Conservation (phyloP, 2,888 invertebrate genomes). For the Salticus scenicus region DNA sequence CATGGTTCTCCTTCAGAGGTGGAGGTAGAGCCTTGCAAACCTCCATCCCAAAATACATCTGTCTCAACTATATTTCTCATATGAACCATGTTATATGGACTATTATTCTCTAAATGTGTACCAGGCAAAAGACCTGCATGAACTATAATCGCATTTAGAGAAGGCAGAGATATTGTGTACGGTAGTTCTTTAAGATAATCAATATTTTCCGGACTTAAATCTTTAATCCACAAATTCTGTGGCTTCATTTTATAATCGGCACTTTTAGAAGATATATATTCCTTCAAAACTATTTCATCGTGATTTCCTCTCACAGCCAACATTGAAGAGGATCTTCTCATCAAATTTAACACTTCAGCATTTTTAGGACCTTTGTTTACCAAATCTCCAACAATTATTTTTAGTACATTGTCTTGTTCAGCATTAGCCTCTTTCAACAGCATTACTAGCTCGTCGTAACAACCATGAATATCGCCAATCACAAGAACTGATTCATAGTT, state of each 20-base stretch:
- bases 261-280: slow-evolving; percentile 69
- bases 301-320: slow-evolving; percentile 75
- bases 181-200: slow-evolving; percentile 74
- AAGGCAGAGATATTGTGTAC: slow-evolving; percentile 75
- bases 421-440: slow-evolving; percentile 72
- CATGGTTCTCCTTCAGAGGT: slow-evolving; percentile 74
- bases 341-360: slow-evolving; percentile 73
- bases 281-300: slow-evolving; percentile 74
- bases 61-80: slow-evolving; percentile 75
- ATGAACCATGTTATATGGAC: slow-evolving; percentile 73
- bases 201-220: slow-evolving; percentile 73
- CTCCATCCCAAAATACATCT: slow-evolving; percentile 70
- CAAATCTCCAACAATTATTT: slow-evolving; percentile 74
- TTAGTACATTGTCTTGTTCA: slow-evolving; percentile 70
- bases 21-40: slow-evolving; percentile 71
- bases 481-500: slow-evolving; percentile 74
- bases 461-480: slow-evolving; percentile 76
- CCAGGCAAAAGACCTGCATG: slow-evolving; percentile 76
- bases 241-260: slow-evolving; percentile 70
- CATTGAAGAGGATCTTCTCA: slow-evolving; percentile 70
- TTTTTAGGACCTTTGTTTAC: slow-evolving; percentile 76
- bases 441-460: slow-evolving; percentile 74
- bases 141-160: slow-evolving; percentile 74
- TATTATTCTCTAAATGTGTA: slow-evolving; percentile 72
- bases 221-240: slow-evolving; percentile 74